Evolutionary conservation across 2,888 invertebrate species (phyloP).

Genomic region (Himalopsyche japonica): DNA sequence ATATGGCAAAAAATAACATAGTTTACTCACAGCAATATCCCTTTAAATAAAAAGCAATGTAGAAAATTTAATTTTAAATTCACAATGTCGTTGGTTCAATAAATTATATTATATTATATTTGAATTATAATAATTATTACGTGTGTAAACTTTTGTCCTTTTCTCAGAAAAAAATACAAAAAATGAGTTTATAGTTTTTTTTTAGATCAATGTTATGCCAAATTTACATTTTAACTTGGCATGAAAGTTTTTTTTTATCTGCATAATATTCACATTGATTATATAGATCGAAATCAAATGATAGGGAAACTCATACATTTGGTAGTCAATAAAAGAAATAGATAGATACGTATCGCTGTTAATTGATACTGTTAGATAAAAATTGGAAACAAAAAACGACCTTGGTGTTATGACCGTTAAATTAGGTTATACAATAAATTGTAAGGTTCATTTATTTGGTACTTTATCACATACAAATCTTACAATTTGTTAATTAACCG

Average conservation of each 20-base stretch:
- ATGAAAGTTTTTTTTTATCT: background rate
- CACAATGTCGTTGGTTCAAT: background rate
- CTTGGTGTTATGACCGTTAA: background rate
- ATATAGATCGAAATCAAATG: background rate
- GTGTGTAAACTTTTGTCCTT: no score
- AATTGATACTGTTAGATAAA: background rate
- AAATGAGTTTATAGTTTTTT: background rate
- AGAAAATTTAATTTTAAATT: no score
- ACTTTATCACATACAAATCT: background rate
- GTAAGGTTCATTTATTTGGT: background rate
- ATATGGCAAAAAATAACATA: background rate
- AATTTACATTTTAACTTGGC: background rate
- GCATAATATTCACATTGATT: background rate
- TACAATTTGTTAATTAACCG: background rate
- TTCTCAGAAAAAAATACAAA: background rate
- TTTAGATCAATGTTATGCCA: background rate
- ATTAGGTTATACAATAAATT: background rate
- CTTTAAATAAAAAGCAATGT: background rate
- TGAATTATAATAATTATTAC: no score
- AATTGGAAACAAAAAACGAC: background rate
- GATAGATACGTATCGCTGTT: background rate
- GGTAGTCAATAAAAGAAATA: background rate
- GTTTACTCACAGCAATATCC: background rate
- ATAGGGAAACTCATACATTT: background rate
- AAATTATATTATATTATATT: no score